Conservation (phyloP, 2,888 invertebrate species). For the Ceriagrion tenellum region DNA sequence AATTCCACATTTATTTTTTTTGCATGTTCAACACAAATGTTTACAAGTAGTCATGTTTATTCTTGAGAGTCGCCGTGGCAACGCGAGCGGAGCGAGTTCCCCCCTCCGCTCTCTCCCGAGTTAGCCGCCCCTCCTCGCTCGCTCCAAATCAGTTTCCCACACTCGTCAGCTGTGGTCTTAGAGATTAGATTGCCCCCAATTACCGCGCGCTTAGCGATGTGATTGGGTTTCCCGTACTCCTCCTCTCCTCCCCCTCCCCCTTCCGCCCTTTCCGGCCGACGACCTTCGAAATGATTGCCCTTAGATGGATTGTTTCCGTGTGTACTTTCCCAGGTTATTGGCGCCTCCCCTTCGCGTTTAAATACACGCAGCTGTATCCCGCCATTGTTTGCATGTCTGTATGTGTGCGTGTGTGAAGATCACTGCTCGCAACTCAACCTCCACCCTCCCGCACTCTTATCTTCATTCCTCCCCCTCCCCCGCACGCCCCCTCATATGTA, state of each 20-base stretch:
- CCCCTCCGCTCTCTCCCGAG: too few species aligned
- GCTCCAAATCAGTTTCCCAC: slow-evolving; percentile 47
- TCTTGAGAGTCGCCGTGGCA: too few species aligned
- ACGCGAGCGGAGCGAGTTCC: too few species aligned
- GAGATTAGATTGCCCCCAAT: slow-evolving; percentile 60
- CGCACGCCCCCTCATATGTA: too few species aligned
- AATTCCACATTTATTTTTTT: too few species aligned
- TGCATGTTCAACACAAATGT: too few species aligned
- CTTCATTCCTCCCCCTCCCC: too few species aligned
- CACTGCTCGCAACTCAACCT: background rate
- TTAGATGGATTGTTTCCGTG: slow-evolving; percentile 51
- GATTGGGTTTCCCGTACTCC: background rate
- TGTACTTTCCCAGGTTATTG: slow-evolving; percentile 44
- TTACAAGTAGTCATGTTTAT: too few species aligned
- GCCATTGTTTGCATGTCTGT: background rate
- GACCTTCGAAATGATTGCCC: slow-evolving; percentile 30
- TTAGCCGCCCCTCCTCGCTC: too few species aligned
- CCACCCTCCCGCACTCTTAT: too few species aligned
- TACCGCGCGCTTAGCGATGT: slow-evolving; percentile 37
- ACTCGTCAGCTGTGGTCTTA: slow-evolving; percentile 33
- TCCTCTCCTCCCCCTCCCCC: too few species aligned
- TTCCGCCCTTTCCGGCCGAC: slow-evolving; percentile 9
- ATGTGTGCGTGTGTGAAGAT: background rate
- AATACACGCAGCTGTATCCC: slow-evolving; percentile 43
- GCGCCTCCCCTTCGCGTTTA: background rate